Percentiles rank a stretch among this genome's conserved stretches.
Evolutionary conservation across 2,113 vertebrate genomes (phyloP).

Genomic region (Halcyon senegalensis): DNA sequence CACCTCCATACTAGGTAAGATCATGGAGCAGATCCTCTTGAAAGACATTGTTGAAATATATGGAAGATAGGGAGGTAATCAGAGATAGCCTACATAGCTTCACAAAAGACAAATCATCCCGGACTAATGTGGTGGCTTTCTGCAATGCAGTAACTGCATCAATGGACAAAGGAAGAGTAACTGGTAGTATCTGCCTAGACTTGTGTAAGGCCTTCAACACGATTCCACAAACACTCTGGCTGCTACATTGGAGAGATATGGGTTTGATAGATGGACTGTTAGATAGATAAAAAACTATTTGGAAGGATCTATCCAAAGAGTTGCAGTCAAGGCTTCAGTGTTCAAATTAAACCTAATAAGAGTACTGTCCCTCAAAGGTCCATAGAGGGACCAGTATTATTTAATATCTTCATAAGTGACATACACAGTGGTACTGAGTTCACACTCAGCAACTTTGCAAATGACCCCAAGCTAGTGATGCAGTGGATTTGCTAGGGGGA

Average conservation of each 20-base stretch:
- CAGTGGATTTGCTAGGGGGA: background rate
- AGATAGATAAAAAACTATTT: background rate
- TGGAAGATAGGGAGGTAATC: background rate
- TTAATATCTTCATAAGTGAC: background rate
- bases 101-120: background rate
- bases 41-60: background rate
- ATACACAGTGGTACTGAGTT: background rate
- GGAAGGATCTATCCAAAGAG: background rate
- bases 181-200: background rate
- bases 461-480: background rate
- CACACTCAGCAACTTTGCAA: background rate
- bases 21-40: background rate
- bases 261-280: background rate
- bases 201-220: background rate
- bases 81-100: background rate
- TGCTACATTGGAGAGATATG: background rate
- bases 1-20: background rate
- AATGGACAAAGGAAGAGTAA: background rate
- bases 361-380: background rate
- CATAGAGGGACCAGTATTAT: accelerated
- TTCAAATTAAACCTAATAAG: background rate
- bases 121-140: background rate
- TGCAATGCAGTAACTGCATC: background rate
- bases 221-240: background rate
- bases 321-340: background rate